These are phyloP conservation scores for Pachyseris speciosa DNA, from an alignment of 64 coral and sea anemone genomes.

Conservation along the genomic window DNA sequence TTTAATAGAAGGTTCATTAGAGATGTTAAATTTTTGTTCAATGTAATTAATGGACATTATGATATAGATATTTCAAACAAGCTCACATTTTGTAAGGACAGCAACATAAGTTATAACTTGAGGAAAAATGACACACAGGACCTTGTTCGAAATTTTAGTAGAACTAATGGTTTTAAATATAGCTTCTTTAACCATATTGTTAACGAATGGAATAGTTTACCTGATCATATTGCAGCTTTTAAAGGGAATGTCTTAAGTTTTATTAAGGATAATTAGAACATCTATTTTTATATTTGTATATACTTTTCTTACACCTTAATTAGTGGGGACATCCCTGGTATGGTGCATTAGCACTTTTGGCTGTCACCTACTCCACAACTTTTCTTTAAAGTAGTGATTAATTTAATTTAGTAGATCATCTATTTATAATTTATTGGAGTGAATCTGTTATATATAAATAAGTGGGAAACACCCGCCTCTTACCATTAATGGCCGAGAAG, in stretches of 20 bases:
- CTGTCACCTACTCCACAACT: background rate
- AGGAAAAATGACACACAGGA: background rate
- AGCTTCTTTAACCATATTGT: background rate
- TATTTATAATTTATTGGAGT: too few species aligned
- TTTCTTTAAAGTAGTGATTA: background rate
- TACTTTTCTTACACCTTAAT: too few species aligned
- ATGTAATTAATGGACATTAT: slow-evolving; percentile 24
- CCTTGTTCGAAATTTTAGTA: background rate
- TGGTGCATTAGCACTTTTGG: background rate
- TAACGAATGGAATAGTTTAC: background rate
- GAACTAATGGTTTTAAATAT: background rate
- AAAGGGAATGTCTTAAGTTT: background rate
- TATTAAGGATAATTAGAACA: background rate
- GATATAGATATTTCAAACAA: slow-evolving; percentile 1
- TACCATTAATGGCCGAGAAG: background rate
- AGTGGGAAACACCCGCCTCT: too few species aligned
- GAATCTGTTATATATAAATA: too few species aligned
- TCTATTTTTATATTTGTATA: slow-evolving; percentile 6
- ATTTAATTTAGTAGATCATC: too few species aligned
- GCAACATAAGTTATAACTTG: background rate
- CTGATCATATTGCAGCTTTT: background rate
- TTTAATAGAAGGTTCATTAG: slow-evolving; percentile 8
- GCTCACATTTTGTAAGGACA: background rate
- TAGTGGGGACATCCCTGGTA: background rate
- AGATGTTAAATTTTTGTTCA: slow-evolving; percentile 36